Evolutionary conservation across 1,140 invertebrate genomes (phyloP).

Genomic region (Nasonia giraulti): DNA sequence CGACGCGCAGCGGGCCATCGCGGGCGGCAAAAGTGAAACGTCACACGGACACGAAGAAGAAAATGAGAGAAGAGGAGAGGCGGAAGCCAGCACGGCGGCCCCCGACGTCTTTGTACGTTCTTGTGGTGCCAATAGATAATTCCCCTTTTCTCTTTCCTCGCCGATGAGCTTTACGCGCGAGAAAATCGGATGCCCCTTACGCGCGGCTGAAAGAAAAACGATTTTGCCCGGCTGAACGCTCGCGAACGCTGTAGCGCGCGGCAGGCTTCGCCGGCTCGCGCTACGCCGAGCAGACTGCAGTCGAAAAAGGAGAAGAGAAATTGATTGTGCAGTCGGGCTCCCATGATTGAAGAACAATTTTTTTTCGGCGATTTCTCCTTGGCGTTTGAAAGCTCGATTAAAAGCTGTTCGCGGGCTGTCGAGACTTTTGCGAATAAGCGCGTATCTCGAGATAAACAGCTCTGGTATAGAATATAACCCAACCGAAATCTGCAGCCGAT

Average conservation of each 20-base stretch:
- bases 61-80: slow-evolving; percentile 12
- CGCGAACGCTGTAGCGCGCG: background rate
- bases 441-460: too few relatives aligned
- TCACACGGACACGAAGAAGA: background rate
- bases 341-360: background rate
- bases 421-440: too few relatives aligned
- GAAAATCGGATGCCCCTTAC: slow-evolving; percentile 24
- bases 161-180: slow-evolving; percentile 33
- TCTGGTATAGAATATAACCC: too few relatives aligned
- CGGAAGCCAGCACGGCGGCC: too few relatives aligned
- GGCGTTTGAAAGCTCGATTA: background rate
- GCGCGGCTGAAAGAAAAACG: slow-evolving; percentile 6
- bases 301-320: background rate
- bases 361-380: background rate
- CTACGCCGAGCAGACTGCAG: background rate
- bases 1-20: background rate
- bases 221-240: slow-evolving; percentile 20
- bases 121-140: slow-evolving; percentile 43
- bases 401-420: background rate
- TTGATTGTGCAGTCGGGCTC: background rate
- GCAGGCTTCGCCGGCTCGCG: too few relatives aligned
- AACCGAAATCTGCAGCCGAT: too few relatives aligned
- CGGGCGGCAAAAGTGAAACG: slow-evolving; percentile 18
- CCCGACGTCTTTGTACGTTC: slow-evolving; percentile 24
- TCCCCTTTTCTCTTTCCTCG: slow-evolving; percentile 38